A percentile compares a stretch with the other conserved stretches of the same genome.
These are phyloP conservation scores for Alectoris magna DNA, from an alignment of 2,797 vertebrate genomes.

Conservation along the genomic window DNA sequence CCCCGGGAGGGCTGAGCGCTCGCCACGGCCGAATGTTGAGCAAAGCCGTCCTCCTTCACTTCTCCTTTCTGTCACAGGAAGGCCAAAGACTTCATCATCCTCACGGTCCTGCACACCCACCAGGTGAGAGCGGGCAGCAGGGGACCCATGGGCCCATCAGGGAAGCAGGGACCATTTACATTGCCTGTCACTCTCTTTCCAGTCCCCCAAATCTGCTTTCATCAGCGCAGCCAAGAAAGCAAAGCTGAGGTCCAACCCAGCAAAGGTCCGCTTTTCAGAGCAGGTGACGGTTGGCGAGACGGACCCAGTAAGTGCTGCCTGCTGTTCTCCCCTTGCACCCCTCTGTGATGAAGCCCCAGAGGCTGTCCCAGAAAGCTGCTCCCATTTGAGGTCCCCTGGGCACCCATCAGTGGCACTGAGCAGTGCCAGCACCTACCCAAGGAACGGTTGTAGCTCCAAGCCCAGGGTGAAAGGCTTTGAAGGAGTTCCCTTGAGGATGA, in stretches of 20 bases:
- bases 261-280: slow-evolving; percentile 97
- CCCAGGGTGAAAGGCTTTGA: accelerated
- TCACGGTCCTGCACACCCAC: slow-evolving; percentile 95
- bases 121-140: slow-evolving; percentile 84
- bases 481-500: accelerated
- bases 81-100: slow-evolving; percentile 92
- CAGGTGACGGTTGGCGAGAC: slow-evolving; percentile 95
- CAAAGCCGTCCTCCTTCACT: not conserved
- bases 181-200: slow-evolving; percentile 69
- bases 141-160: not conserved
- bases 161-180: not conserved
- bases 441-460: not conserved
- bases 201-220: slow-evolving; percentile 99
- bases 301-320: slow-evolving; percentile 87
- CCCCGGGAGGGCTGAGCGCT: not conserved
- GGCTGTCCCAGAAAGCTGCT: not conserved
- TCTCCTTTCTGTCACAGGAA: slow-evolving; percentile 84
- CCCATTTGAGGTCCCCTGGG: not conserved
- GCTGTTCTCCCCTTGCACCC: not conserved
- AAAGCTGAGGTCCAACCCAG: slow-evolving; percentile 93
- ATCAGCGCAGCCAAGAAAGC: slow-evolving; percentile 98
- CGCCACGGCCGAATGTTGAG: not conserved
- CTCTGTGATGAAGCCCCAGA: not conserved
- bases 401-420: no score
- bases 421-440: not conserved